phyloP scores from a whole-genome alignment of 2,888 invertebrate genomes.

The Chironomus tentans region DNA sequence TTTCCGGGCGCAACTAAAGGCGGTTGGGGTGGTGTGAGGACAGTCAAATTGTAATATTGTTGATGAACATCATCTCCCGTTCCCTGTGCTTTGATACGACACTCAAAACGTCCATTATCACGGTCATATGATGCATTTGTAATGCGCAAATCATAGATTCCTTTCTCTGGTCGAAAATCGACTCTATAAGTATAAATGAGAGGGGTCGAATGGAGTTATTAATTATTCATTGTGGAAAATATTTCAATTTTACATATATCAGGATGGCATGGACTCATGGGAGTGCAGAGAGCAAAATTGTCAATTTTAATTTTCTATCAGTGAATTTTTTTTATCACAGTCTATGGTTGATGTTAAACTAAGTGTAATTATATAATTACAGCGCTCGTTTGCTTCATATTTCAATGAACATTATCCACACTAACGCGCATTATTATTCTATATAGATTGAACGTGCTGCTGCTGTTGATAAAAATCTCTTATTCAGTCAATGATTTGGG shows the following conservation, averaged over 20 bases:
- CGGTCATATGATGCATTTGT: slow-evolving; percentile 81
- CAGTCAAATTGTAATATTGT: slow-evolving; percentile 74
- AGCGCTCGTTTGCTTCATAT: neutral
- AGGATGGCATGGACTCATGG: slow-evolving; percentile 24
- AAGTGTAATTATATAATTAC: neutral
- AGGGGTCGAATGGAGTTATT: slow-evolving; percentile 28
- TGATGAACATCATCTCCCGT: slow-evolving; percentile 76
- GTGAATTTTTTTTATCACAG: neutral
- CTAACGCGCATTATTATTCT: neutral
- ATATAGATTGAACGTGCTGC: neutral
- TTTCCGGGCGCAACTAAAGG: slow-evolving; percentile 69
- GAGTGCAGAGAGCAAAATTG: slow-evolving; percentile 12
- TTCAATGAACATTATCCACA: neutral
- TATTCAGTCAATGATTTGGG: no score
- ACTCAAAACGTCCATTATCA: slow-evolving; percentile 88
- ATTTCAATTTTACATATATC: neutral
- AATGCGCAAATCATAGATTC: slow-evolving; percentile 82
- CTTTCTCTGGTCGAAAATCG: slow-evolving; percentile 67
- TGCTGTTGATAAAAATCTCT: neutral
- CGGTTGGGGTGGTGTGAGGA: slow-evolving; percentile 72
- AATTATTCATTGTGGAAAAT: slow-evolving; percentile 17
- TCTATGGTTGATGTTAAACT: neutral
- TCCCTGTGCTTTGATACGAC: slow-evolving; percentile 74
- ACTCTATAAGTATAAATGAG: slow-evolving; percentile 46
- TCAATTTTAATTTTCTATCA: slow-evolving; percentile 21